Evolutionary conservation across 2,797 vertebrate genomes (phyloP).

Genomic region (Micromesistius poutassou): DNA sequence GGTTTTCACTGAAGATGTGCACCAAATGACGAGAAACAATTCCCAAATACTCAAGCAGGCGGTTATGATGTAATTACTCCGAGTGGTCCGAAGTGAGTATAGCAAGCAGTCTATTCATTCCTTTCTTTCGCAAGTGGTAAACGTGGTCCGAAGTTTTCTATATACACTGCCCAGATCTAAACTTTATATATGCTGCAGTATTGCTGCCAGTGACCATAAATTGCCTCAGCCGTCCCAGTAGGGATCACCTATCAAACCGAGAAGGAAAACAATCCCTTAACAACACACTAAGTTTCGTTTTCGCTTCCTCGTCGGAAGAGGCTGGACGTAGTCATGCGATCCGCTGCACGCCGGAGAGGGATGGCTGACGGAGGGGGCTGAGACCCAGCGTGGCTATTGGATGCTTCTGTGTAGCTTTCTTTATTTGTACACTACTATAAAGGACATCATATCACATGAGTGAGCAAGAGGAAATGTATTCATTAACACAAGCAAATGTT

Average conservation of each 20-base stretch:
- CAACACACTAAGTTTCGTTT: not conserved
- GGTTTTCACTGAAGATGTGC: not conserved
- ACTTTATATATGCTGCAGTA: not conserved
- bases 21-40: not conserved
- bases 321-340: not conserved
- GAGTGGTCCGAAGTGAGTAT: not conserved
- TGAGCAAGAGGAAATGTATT: too few relatives aligned
- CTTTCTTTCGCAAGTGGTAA: conserved; percentile 15
- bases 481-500: too few relatives aligned
- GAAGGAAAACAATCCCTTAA: not conserved
- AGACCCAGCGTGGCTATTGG: not conserved
- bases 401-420: not conserved
- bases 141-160: conserved; percentile 8
- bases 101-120: not conserved
- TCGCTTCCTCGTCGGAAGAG: not conserved
- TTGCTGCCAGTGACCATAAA: not conserved
- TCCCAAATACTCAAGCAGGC: not conserved
- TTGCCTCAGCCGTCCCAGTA: not conserved
- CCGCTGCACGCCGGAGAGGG: not conserved
- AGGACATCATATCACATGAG: too few relatives aligned
- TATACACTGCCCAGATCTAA: not conserved
- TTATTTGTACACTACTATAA: not conserved
- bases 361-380: not conserved
- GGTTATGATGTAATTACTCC: too few relatives aligned
- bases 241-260: not conserved